A percentile compares a stretch with the other conserved stretches of the same genome.
phyloP scores from a whole-genome alignment of 2,797 vertebrate species.

The Alectoris magna region DNA sequence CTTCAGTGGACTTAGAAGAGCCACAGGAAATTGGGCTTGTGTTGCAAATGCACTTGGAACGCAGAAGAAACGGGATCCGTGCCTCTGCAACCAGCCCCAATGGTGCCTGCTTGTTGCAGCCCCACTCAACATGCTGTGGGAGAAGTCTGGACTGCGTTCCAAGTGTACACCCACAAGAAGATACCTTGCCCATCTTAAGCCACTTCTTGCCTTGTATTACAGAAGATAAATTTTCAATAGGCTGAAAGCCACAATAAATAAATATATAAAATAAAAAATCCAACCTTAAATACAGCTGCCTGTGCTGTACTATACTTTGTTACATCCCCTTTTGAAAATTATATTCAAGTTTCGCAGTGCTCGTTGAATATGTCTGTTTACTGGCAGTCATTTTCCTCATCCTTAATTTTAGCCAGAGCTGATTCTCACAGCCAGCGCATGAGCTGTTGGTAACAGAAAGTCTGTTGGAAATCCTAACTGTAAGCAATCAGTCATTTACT shows the following conservation, averaged over 20 bases:
- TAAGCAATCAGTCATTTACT: background rate
- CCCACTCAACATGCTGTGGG: background rate
- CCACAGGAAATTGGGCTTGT: background rate
- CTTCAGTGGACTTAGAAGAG: background rate
- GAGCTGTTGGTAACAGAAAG: background rate
- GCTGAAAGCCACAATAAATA: background rate
- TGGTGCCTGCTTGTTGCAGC: background rate
- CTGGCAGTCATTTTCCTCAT: background rate
- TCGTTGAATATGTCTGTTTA: background rate
- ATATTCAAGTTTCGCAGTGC: background rate
- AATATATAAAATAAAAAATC: background rate
- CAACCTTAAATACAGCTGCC: background rate
- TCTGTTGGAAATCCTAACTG: background rate
- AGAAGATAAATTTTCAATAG: background rate
- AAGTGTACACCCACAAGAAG: background rate
- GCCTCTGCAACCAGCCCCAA: background rate
- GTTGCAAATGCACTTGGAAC: background rate
- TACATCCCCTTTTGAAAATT: background rate
- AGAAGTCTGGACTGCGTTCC: background rate
- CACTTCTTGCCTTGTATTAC: background rate
- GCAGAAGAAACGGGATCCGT: accelerated
- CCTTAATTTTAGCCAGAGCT: background rate
- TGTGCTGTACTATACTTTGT: accelerated
- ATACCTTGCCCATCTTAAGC: background rate
- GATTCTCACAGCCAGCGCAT: background rate